Base-by-base conservation (phyloP, 2,797 vertebrate species). In the Pangasius krempfi region DNA sequence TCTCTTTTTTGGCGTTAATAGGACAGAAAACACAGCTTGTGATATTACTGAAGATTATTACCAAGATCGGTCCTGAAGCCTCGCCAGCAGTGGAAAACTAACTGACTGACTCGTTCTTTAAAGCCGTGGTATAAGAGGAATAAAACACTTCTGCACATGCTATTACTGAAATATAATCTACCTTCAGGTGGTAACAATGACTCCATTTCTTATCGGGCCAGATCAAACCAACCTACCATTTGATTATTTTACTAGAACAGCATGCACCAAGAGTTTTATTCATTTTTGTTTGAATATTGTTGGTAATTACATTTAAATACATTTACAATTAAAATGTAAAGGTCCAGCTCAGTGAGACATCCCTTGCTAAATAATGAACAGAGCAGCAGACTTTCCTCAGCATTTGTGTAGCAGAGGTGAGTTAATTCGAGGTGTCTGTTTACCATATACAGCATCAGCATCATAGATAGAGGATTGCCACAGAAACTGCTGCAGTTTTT, bases 401-500 rank as follows among this genome's bases (percentile, higher is more conserved):
- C 78, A 3, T 27, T 25, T 27, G 2, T 81, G 1, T 33, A 27
- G 58, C 22, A 44, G 12, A 47, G 5, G 64, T 5, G 27, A 22
- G 81, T 16, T 47, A 1, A 64, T 30, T 13, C 9, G 20, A 27
- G 30, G n/a, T 80, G 30, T 80, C 13, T 56, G 37, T 84, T 64
- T 91, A 95, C 94, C 92, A 33, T 94, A 86, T 37, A 96, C 87
- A 54, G 89, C 73, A 10, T 90, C 85, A 52, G 92, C n/a, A 12
- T 95, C 88, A 33, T 94, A 96, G 30, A 91, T 92, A 30, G 88
- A 88, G 12, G 95, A 96, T 9, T 94, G 91, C 95, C 95, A 95
- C 0, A 96, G 92, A 47, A 95, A 92, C 88, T 92, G 89, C 90
- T 95, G 95, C 89, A 96, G 72, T 91, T 94, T 96, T 27, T 79